A percentile compares a stretch with the other conserved stretches of the same genome.
phyloP scores from a whole-genome alignment of 2,797 vertebrate genomes.

The Rhinichthys osculus region DNA sequence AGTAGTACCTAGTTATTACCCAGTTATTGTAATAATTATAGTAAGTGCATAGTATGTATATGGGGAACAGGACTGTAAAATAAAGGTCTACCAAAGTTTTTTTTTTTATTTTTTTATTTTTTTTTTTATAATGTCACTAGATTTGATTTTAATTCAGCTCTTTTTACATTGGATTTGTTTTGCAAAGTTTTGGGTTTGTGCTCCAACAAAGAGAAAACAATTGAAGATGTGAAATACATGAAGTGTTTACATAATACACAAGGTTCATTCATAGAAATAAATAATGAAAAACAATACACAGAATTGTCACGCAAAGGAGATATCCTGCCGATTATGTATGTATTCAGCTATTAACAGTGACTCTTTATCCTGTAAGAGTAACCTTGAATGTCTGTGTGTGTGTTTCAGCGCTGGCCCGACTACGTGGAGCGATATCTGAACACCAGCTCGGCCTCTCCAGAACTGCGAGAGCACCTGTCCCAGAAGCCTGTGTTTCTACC shows the following conservation, averaged over 20 bases:
- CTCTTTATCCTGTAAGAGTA: background rate
- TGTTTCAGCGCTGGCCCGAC: conserved; percentile 92
- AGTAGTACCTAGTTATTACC: too few species aligned
- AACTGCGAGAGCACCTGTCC: conserved; percentile 95
- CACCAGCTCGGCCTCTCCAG: conserved; percentile 94
- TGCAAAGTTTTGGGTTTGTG: background rate
- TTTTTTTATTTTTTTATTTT: too few species aligned
- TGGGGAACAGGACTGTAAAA: too few species aligned
- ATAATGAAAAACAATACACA: background rate
- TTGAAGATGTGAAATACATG: background rate
- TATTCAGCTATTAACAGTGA: background rate
- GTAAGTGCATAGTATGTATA: too few species aligned
- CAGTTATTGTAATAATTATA: too few species aligned
- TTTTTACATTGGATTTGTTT: background rate
- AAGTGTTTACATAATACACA: background rate
- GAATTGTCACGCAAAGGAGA: background rate
- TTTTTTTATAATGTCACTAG: background rate
- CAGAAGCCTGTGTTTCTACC: conserved; percentile 99
- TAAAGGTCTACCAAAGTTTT: too few species aligned
- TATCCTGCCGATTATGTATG: background rate
- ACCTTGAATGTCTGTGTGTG: conserved; percentile 29
- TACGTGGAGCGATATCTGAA: conserved; percentile 96
- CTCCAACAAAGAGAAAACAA: background rate
- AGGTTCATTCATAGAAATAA: background rate
- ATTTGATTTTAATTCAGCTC: background rate